These are phyloP conservation scores for Archilochus colubris DNA, from an alignment of 2,113 vertebrate species.

Conservation along the genomic window DNA sequence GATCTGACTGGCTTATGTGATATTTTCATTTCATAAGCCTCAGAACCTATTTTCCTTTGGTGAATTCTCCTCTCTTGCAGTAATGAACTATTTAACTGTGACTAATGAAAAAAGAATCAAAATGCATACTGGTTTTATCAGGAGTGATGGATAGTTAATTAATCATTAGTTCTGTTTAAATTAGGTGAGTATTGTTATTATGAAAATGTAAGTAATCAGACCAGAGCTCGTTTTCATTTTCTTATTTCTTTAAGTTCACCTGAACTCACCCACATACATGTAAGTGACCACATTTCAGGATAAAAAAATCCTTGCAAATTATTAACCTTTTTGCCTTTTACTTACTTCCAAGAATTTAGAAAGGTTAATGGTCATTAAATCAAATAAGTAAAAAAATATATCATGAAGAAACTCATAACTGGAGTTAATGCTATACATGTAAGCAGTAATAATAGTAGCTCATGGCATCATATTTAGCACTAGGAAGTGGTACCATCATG, in stretches of 20 bases:
- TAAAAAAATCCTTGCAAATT: background rate
- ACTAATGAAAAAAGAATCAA: constrained; percentile 32
- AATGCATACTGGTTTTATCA: constrained; percentile 15
- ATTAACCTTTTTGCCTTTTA: background rate
- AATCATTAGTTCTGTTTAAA: background rate
- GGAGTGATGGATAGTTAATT: constrained; percentile 11
- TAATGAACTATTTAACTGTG: background rate
- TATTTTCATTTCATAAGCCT: constrained; percentile 13
- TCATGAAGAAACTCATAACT: background rate
- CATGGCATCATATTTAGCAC: background rate
- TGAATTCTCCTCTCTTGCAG: background rate
- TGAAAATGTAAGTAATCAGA: background rate
- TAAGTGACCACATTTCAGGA: background rate
- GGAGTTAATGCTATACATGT: background rate
- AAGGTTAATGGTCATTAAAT: background rate
- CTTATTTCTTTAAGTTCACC: background rate
- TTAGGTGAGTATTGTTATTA: background rate
- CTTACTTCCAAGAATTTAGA: background rate
- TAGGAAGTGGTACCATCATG: fast-evolving
- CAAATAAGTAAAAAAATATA: background rate
- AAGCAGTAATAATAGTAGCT: background rate
- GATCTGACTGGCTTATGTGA: background rate
- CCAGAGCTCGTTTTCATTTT: background rate
- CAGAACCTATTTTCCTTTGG: background rate
- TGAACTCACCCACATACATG: background rate